Evolutionary conservation across 2,888 invertebrate species (phyloP), one percentile per base, ranked within the genome.

Genomic region (Salticus scenicus): DNA sequence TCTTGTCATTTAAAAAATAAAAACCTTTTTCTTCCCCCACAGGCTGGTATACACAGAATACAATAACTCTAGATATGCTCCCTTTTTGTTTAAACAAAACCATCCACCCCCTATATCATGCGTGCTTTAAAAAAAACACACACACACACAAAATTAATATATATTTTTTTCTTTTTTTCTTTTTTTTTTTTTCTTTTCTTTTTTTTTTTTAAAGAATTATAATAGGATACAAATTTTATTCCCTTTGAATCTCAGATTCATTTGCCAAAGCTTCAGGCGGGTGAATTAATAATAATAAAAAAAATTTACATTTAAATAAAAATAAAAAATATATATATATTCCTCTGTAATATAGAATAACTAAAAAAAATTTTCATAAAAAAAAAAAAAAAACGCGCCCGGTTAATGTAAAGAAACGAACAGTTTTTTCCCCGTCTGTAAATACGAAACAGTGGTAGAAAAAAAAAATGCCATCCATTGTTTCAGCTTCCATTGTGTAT

Each of bases 211-310:
- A n/a, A 37, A 66, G 74, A 69, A 67, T 37, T 69, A 51, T 84
- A 84, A 84, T 57, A 67, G 71, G 73, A 84, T 84, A 67, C 82
- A 83, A 76, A 69, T 24, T 69, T 69, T 30, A 57, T 69, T 81
- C 70, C 37, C 66, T 72, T 41, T 63, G 73, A 73, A 64, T 84
- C 77, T 63, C n/a, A 42, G 69, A 77, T 77, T 84, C 83, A 84
- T 84, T 84, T 84, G 67, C 72, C 24, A 31, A 63, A 37, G 67
- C 73, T 41, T 51, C 30, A 31, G 72, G 63, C 31, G 31, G 66
- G 28, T n/a, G 28, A 64, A 41, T 47, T 42, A 82, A 81, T 63
- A 70, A 71, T 42, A 42, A 64, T 71, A 66, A 75, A 67, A 77
- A 77, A 20, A 41, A 57, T 41, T 28, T 63, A 57, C 41, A 71